Base-by-base conservation (phyloP, 2,113 vertebrate species). In the Tauraco erythrolophus region DNA sequence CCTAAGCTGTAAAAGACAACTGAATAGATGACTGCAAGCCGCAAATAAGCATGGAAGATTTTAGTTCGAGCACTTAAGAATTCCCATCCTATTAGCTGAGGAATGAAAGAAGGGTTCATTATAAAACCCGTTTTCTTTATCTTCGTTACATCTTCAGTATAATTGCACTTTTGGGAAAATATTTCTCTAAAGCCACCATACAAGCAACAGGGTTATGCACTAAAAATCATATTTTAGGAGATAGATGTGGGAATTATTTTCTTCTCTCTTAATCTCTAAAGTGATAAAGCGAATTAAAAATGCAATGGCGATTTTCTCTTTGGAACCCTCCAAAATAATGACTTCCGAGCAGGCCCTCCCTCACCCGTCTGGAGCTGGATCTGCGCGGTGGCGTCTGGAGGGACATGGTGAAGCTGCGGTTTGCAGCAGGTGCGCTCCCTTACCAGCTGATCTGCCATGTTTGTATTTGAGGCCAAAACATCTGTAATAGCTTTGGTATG, bases 351-450 rank as follows among this genome's bases (percentile, higher is more conserved):
- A n/a, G 70, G 41, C 33, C 37, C 11, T 62, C 39, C 31, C 64
- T 58, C 19, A 6, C 16, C 14, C 17, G 7, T 61, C 37, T 31
- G 21, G 14, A 10, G 30, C 31, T 11, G 23, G 16, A 12, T 43
- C 30, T 11, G 8, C 27, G 31, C 10, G 15, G 31, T 72, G 45
- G 6, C 1, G 3, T 27, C 28, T 6, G 3, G n/a, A 22, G 17
- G 37, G 54, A 23, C 0, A 1, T 1, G 13, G 28, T 19, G 48
- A 54, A 24, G 58, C 18, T 25, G 56, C 0, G 7, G 31, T n/a
- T 74, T 54, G 27, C 53, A 60, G 66, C 21, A 21, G 3, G 13
- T 0, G 1, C 35, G 2, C 46, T 58, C 22, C 33, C 10, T 58
- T 30, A 31, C 31, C 53, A 33, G 10, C 70, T 62, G 53, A 23